A percentile compares a stretch with the other conserved stretches of the same genome.
Evolutionary conservation across 2,888 invertebrate genomes (phyloP).

Genomic region (Aleiodes testaceus): DNA sequence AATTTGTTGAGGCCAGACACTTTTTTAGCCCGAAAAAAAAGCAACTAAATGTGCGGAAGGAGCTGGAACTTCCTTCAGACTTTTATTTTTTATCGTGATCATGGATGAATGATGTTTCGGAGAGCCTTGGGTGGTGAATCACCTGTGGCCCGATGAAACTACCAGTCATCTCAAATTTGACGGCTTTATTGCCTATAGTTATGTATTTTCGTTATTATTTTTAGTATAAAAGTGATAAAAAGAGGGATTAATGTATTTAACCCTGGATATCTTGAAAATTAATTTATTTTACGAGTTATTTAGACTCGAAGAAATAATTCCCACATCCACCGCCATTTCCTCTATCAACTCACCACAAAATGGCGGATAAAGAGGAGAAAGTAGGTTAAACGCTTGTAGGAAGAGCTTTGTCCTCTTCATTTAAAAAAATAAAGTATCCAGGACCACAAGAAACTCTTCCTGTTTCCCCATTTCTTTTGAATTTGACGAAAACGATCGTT

Average conservation of each 20-base stretch:
- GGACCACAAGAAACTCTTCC: neutral
- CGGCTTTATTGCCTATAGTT: constrained; percentile 1
- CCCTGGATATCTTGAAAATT: too few species aligned
- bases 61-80: neutral
- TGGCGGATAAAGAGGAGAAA: too few species aligned
- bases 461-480: constrained; percentile 15
- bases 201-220: constrained; percentile 6
- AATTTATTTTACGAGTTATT: too few species aligned
- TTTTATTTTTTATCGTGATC: constrained; percentile 37
- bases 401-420: neutral
- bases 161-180: constrained; percentile 16
- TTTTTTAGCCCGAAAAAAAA: constrained; percentile 6
- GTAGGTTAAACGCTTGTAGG: too few species aligned
- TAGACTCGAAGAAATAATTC: too few species aligned
- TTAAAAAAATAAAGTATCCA: neutral
- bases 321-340: too few species aligned
- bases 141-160: constrained; percentile 45
- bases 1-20: constrained; percentile 20
- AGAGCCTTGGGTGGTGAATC: constrained; percentile 38
- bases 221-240: neutral
- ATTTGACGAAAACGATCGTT: constrained; percentile 5
- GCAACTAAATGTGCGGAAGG: constrained; percentile 15
- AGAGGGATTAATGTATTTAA: neutral
- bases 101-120: constrained; percentile 47
- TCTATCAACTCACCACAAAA: too few species aligned